These are phyloP conservation scores for Aotus griseimembra DNA, from an alignment of 2,797 vertebrate genomes.

Conservation along the genomic window DNA sequence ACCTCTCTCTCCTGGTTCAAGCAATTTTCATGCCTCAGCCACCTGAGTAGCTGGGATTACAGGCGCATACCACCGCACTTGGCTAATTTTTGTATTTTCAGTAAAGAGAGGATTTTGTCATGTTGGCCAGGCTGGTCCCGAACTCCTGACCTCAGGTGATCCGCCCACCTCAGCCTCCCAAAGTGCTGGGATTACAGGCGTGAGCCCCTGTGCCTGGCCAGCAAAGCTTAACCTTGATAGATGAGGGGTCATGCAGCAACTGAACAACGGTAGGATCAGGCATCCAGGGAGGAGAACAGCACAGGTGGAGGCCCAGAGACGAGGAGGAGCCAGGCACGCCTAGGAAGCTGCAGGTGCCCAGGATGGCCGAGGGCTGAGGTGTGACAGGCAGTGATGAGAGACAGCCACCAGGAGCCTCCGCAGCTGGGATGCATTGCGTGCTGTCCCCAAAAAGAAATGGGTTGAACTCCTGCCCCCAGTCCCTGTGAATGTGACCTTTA, in stretches of 20 bases:
- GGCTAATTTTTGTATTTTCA: not conserved
- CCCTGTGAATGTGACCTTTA: not conserved
- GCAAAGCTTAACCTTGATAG: not conserved
- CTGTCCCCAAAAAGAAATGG: not conserved
- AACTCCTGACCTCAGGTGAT: not conserved
- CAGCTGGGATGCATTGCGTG: not conserved
- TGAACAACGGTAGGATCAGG: not conserved
- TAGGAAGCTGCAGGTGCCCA: not conserved
- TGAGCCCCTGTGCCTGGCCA: not conserved
- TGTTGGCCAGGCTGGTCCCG: not conserved
- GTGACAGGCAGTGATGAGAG: fast-evolving
- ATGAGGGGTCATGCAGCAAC: not conserved
- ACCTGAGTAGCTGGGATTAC: not conserved
- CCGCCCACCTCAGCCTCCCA: not conserved
- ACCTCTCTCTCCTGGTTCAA: not conserved
- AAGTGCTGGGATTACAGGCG: not conserved
- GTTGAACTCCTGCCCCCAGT: not conserved
- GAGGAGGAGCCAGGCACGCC: fast-evolving
- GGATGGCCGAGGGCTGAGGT: not conserved
- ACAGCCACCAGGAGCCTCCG: not conserved
- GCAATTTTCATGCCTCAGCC: not conserved
- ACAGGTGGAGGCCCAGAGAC: not conserved
- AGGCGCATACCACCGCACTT: fast-evolving
- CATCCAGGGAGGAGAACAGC: not conserved
- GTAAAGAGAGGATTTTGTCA: not conserved